Evolutionary conservation across 2,113 vertebrate species (phyloP), one percentile per base, ranked within the genome.

Genomic region (Oophaga pumilio): DNA sequence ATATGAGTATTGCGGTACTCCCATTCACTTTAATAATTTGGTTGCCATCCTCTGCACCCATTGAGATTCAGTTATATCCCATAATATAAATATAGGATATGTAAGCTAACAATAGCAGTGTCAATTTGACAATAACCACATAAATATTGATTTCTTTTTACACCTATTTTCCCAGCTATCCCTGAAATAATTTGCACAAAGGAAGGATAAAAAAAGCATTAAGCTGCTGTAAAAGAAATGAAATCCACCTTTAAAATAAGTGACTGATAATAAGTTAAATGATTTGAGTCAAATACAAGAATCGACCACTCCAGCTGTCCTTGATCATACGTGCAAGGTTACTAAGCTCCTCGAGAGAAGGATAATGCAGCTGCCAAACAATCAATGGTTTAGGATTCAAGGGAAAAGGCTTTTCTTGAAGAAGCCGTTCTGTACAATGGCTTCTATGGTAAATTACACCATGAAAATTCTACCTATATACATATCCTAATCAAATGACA

Each of bases 311-410:
- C 22, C 43, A 52, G 43, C 59, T 53, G 80, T 82, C 80, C 80
- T 82, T 82, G 60, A 52, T 24, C 49, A 52, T 68, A 52, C 18
- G 20, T 82, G 12, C 60, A 82, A 82, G 80, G 80, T 82, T 50
- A 66, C 60, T 49, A 62, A 62, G 22, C 9, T 56, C 26, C 28
- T 18, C 33, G 17, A 20, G 18, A 22, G 73, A 52, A 24, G 17
- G 43, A 24, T 50, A 66, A 33, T 82, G 22, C 22, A 9, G 62
- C 22, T 22, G n/a, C 28, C 60, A 50, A 82, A 82, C 22, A 66
- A 50, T 64, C 62, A n/a, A 49, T 68, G 6, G 18, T 69, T 53
- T 4, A 6, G 10, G 22, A 60, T 62, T 80, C 33, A 33, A 60
- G 22, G 56, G 50, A 60, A 15, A 59, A 73, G 69, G 33, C 43